Evolutionary conservation across 2,797 vertebrate species (phyloP).

Genomic region (Rhodeus uyekii): DNA sequence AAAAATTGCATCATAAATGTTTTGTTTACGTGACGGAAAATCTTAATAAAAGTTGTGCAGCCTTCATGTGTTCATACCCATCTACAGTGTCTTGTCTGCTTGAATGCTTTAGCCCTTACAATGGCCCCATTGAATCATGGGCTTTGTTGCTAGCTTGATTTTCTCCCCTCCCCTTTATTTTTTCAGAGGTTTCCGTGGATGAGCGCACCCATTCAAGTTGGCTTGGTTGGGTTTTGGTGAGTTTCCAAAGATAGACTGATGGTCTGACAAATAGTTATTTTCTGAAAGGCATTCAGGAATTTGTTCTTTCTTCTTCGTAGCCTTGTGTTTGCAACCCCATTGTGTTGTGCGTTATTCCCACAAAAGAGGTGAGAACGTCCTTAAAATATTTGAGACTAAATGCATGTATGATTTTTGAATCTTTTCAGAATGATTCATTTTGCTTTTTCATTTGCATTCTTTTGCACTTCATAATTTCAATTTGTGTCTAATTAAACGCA

Average conservation of each 20-base stretch:
- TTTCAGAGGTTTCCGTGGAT: conserved; percentile 96
- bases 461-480: neutral
- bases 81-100: conserved; percentile 14
- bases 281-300: neutral
- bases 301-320: conserved; percentile 71
- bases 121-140: conserved; percentile 37
- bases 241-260: conserved; percentile 67
- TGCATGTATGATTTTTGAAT: neutral
- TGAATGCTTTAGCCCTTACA: conserved; percentile 33
- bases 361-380: conserved; percentile 87
- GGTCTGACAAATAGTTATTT: conserved; percentile 57
- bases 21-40: neutral
- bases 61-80: neutral
- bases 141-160: conserved; percentile 66
- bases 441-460: neutral
- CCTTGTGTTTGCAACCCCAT: conserved; percentile 94
- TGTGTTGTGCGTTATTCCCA: conserved; percentile 97
- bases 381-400: neutral
- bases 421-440: neutral
- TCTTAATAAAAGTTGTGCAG: neutral
- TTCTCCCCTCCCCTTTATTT: conserved; percentile 56
- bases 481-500: neutral
- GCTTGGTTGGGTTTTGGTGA: conserved; percentile 97
- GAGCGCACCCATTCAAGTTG: conserved; percentile 97
- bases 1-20: neutral